Conservation (phyloP, 2,888 invertebrate genomes). For the Lasioglossum malachurum region DNA sequence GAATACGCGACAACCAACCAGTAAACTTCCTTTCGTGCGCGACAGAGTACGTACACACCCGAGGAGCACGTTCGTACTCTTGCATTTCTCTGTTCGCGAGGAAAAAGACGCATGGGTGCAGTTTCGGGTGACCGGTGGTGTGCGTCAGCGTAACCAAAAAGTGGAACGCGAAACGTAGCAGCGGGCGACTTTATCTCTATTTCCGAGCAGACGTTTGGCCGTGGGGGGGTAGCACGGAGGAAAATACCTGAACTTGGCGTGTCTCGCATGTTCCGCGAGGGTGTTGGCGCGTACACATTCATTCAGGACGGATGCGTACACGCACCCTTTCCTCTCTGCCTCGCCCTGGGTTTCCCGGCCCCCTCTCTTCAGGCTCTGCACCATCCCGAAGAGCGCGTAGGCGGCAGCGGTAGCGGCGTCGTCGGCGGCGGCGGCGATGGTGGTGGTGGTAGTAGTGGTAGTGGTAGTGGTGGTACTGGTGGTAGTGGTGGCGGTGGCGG, state of each 20-base stretch:
- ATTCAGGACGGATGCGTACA: constrained; percentile 60
- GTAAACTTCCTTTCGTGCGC: background rate
- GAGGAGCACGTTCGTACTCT: background rate
- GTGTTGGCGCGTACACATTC: constrained; percentile 61
- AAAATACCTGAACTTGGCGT: constrained; percentile 59
- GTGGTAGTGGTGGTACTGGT: constrained; percentile 46
- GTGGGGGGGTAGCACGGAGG: background rate
- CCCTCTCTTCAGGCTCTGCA: constrained; percentile 25
- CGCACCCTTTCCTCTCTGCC: constrained; percentile 59
- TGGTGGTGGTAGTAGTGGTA: background rate
- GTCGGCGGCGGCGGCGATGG: constrained; percentile 71
- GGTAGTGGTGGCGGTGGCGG: constrained; percentile 73
- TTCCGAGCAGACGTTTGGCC: constrained; percentile 21
- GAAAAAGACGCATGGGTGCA: background rate
- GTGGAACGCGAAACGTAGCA: constrained; percentile 20
- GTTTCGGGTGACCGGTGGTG: constrained; percentile 17
- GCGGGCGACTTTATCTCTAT: constrained; percentile 46
- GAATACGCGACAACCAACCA: background rate
- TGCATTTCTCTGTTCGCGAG: background rate
- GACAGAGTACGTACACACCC: background rate
- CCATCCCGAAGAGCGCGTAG: constrained; percentile 68
- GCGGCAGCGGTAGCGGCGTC: constrained; percentile 54
- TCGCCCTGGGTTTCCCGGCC: constrained; percentile 45
- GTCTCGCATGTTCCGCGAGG: constrained; percentile 45
- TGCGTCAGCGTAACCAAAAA: constrained; percentile 24